Conservation (phyloP, 1,140 invertebrate species). For the Armadillidium nasatum region DNA sequence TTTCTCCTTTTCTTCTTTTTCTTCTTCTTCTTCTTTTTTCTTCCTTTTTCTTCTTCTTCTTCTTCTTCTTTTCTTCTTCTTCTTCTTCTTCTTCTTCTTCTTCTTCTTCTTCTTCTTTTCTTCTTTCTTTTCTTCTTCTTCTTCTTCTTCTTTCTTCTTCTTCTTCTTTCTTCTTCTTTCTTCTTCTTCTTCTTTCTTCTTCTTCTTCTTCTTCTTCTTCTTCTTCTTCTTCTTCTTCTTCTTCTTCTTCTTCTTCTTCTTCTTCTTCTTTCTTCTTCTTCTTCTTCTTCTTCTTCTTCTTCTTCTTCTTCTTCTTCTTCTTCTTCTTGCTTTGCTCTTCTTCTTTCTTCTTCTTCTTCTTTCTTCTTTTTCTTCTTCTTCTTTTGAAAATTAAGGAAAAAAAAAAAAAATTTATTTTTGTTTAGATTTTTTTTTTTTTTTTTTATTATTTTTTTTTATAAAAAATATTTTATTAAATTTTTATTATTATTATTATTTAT, state of each 20-base stretch:
- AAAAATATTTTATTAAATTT: too few relatives aligned
- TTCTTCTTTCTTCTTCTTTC: background rate
- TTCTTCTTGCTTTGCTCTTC: background rate
- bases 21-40: background rate
- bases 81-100: background rate
- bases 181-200: background rate
- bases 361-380: background rate
- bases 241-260: background rate
- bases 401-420: too few relatives aligned
- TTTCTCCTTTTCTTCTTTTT: background rate
- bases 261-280: constrained; percentile 3
- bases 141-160: background rate
- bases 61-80: background rate
- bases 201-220: background rate
- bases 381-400: too few relatives aligned
- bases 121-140: background rate
- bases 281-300: too few relatives aligned
- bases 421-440: too few relatives aligned
- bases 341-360: background rate
- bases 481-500: too few relatives aligned
- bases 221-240: background rate
- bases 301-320: background rate
- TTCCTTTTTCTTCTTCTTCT: background rate
- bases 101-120: background rate
- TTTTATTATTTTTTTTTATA: too few relatives aligned